Conservation (phyloP, 2,797 vertebrate genomes). For the Enteromius mattozi region DNA sequence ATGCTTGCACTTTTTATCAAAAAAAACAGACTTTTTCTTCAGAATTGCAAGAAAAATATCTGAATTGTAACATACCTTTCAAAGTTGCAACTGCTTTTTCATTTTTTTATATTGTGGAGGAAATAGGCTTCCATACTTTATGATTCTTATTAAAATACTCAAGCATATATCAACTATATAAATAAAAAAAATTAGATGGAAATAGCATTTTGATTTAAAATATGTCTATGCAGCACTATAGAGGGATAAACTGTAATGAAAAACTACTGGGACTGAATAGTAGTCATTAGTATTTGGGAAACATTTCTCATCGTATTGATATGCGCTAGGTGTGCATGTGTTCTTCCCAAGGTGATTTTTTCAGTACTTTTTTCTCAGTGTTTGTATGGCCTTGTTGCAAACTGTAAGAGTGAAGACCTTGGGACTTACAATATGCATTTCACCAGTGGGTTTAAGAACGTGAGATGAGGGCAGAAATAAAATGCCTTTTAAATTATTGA, state of each 20-base stretch:
- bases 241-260: neutral
- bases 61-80: neutral
- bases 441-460: neutral
- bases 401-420: conserved; percentile 6
- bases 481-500: conserved; percentile 4
- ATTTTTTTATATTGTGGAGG: neutral
- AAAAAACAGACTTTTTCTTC: neutral
- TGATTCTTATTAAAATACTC: neutral
- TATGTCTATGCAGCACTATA: neutral
- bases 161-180: neutral
- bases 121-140: neutral
- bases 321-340: neutral
- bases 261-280: neutral
- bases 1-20: neutral
- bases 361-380: neutral
- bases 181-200: neutral
- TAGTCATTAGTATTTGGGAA: conserved; percentile 15
- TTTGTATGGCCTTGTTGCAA: conserved; percentile 24
- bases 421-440: conserved; percentile 5
- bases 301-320: neutral
- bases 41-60: neutral
- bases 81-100: neutral
- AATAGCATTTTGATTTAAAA: neutral
- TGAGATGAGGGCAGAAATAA: conserved; percentile 9
- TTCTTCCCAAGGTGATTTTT: conserved; percentile 5